These are phyloP conservation scores for Aldrovandia affinis DNA, from an alignment of 2,797 vertebrate species.

Conservation along the genomic window DNA sequence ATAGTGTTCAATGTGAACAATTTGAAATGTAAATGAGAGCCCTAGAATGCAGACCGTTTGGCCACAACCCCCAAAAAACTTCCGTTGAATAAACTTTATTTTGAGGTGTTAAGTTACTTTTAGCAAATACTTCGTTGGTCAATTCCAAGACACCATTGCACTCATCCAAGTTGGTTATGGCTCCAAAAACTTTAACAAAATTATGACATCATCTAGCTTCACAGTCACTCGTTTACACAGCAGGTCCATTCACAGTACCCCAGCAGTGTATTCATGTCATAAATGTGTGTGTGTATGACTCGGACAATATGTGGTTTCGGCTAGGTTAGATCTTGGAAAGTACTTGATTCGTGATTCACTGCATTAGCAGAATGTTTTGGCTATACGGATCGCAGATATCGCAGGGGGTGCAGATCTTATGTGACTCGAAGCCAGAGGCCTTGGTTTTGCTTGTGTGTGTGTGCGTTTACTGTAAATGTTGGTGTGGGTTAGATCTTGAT, in stretches of 20 bases:
- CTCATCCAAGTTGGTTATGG: neutral
- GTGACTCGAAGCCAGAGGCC: neutral
- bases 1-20: slow-evolving; percentile 43
- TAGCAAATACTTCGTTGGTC: slow-evolving; percentile 37
- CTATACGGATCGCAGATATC: neutral
- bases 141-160: slow-evolving; percentile 29
- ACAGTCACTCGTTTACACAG: neutral
- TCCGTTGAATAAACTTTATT: slow-evolving; percentile 47
- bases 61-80: neutral
- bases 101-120: slow-evolving; percentile 19
- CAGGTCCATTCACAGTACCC: neutral
- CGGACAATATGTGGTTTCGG: neutral
- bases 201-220: neutral
- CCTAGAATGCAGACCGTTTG: neutral
- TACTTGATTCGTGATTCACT: neutral
- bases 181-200: neutral
- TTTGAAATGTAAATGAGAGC: slow-evolving; percentile 27
- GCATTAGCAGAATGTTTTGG: too few relatives aligned
- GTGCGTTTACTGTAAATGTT: neutral
- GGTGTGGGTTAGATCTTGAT: slow-evolving; percentile 86
- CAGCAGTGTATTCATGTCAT: neutral
- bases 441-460: neutral
- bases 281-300: neutral
- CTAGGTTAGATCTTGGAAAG: neutral
- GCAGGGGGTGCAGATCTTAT: neutral